Evolutionary conservation across 2,113 vertebrate genomes (phyloP).

Genomic region (Peromyscus maniculatus): DNA sequence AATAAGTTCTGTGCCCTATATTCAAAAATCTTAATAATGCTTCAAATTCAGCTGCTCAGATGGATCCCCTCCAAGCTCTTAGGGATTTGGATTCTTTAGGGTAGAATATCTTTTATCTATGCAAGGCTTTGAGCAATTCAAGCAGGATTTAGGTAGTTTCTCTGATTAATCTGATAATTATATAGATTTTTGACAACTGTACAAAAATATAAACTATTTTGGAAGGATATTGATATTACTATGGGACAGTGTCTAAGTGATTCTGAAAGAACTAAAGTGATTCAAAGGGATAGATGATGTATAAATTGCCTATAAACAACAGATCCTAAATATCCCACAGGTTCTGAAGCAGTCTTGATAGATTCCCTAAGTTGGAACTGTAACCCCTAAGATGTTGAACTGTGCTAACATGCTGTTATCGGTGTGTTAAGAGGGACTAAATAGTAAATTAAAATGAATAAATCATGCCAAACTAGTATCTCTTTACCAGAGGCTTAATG

Average conservation of each 20-base stretch:
- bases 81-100: not conserved
- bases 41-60: not conserved
- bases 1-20: not conserved
- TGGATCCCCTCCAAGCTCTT: not conserved
- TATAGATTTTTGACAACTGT: not conserved
- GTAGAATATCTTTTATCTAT: not conserved
- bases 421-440: not conserved
- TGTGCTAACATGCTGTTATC: not conserved
- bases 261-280: not conserved
- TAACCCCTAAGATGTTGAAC: not conserved
- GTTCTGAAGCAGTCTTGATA: not conserved
- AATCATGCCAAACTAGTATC: not conserved
- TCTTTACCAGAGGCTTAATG: not conserved
- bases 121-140: not conserved
- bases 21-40: not conserved
- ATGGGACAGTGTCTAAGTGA: not conserved
- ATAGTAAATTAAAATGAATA: not conserved
- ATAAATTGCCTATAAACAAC: not conserved
- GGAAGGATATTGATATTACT: not conserved
- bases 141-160: not conserved
- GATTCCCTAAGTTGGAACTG: not conserved
- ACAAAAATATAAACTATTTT: not conserved
- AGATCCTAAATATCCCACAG: not conserved
- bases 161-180: not conserved
- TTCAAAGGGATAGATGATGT: not conserved